These are phyloP conservation scores for Halictus quadricinctus DNA, from an alignment of 2,888 invertebrate species.

Conservation along the genomic window DNA sequence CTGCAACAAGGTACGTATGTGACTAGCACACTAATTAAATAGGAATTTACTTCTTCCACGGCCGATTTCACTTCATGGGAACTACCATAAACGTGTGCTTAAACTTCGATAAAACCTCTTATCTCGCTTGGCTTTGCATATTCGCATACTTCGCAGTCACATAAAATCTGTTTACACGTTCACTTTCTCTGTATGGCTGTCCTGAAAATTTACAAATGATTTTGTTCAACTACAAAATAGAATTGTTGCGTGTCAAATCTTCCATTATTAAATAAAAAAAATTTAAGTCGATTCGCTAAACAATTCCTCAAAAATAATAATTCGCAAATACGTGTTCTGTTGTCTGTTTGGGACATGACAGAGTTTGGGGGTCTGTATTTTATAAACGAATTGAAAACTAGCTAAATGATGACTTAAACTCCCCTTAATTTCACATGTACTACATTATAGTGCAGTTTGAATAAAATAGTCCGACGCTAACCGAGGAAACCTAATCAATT, in stretches of 20 bases:
- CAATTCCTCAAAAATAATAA: background rate
- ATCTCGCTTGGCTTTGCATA: background rate
- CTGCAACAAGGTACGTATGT: background rate
- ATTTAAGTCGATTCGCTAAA: background rate
- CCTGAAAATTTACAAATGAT: background rate
- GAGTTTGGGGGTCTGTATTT: no score
- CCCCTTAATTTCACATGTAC: no score
- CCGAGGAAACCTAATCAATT: no score
- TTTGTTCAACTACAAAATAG: background rate
- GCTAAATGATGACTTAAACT: no score
- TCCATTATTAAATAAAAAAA: background rate
- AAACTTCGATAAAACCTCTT: background rate
- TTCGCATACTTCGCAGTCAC: background rate
- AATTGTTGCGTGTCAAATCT: background rate
- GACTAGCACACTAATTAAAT: background rate
- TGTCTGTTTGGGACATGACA: no score
- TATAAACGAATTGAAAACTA: no score
- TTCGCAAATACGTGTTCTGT: background rate
- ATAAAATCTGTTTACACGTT: background rate
- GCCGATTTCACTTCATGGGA: background rate
- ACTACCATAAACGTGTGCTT: background rate
- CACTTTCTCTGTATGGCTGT: background rate
- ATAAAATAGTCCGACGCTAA: no score
- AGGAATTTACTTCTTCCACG: background rate
- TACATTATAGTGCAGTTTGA: no score